Conservation (phyloP, 2,113 vertebrate species). For the Alectura lathami region DNA sequence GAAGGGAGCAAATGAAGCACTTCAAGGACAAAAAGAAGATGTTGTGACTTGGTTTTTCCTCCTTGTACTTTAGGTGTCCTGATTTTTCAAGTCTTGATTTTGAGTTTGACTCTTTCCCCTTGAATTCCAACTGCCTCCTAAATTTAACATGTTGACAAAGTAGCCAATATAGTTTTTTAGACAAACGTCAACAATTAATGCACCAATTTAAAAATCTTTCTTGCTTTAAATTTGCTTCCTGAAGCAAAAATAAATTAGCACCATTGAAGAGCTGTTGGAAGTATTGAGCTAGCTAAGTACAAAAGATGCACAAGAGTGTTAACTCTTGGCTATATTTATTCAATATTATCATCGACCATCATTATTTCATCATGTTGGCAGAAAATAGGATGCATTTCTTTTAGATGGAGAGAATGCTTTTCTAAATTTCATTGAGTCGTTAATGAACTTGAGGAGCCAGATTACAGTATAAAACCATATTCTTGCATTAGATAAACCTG, state of each 20-base stretch:
- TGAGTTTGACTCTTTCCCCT: not conserved
- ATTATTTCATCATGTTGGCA: not conserved
- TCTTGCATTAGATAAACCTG: not conserved
- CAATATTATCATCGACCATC: not conserved
- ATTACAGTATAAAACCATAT: not conserved
- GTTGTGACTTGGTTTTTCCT: not conserved
- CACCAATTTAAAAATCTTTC: not conserved
- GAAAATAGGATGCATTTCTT: not conserved
- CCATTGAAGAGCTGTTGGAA: not conserved
- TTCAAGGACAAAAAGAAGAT: not conserved
- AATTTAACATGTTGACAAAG: not conserved
- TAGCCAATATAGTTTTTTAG: conserved; percentile 2
- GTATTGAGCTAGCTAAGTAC: not conserved
- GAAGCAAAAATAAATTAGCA: not conserved
- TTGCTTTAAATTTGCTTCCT: conserved; percentile 29
- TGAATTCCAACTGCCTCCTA: not conserved
- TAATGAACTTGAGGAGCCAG: not conserved
- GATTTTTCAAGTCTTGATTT: not conserved
- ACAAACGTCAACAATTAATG: not conserved
- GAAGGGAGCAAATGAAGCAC: not conserved
- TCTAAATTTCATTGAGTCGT: not conserved
- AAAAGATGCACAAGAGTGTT: not conserved
- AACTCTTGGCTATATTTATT: not conserved
- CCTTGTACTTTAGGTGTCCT: not conserved
- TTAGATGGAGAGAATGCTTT: not conserved